A percentile compares a stretch with the other conserved stretches of the same genome.
phyloP scores from a whole-genome alignment of 2,113 vertebrate genomes.

The Greenwoodochromis staneri region DNA sequence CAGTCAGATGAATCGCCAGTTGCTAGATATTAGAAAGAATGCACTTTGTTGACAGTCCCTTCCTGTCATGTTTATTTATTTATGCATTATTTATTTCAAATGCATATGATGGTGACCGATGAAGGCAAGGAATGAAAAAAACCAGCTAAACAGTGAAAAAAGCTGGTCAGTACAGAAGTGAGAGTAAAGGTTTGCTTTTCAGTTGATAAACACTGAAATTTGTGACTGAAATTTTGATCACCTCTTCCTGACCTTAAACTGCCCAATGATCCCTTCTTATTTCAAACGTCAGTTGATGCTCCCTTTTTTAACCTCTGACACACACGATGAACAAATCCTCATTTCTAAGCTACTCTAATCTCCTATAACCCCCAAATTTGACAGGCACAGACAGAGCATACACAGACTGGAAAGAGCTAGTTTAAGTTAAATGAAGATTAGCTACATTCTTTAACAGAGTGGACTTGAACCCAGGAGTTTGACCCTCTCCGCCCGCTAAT shows the following conservation, averaged over 20 bases:
- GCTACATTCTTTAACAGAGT: not conserved
- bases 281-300: not conserved
- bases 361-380: not conserved
- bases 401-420: not conserved
- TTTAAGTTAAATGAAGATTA: conserved; percentile 16
- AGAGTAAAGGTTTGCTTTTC: not conserved
- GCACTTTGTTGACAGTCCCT: not conserved
- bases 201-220: not conserved
- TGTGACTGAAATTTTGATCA: not conserved
- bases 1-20: not conserved
- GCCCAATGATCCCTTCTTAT: not conserved
- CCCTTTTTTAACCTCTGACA: not conserved
- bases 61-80: not conserved
- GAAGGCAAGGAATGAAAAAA: not conserved
- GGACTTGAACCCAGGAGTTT: not conserved
- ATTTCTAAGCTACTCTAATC: conserved; percentile 10
- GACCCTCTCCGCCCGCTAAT: not conserved
- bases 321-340: not conserved
- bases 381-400: not conserved
- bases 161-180: not conserved
- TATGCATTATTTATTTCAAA: not conserved
- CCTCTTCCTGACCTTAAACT: not conserved
- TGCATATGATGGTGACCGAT: not conserved
- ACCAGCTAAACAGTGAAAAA: not conserved
- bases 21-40: not conserved